These are phyloP conservation scores for Crocodylus rhombifer DNA, from an alignment of 2,797 vertebrate genomes.

Conservation along the genomic window DNA sequence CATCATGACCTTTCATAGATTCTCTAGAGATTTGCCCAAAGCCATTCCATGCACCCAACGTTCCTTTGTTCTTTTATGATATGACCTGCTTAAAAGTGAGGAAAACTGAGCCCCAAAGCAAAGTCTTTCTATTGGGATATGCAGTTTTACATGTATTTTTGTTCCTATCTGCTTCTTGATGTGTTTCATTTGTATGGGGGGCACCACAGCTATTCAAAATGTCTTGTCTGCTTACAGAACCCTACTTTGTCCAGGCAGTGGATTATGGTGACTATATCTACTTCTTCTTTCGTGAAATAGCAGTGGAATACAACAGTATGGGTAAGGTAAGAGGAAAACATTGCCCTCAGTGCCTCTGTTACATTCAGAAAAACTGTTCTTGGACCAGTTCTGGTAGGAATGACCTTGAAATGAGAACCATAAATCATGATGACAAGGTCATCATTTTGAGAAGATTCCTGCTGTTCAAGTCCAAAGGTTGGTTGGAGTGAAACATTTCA, in stretches of 20 bases:
- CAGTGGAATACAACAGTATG: constrained; percentile 99
- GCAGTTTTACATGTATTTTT: not conserved
- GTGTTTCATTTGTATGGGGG: not conserved
- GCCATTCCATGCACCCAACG: not conserved
- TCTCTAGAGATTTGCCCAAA: not conserved
- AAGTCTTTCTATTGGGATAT: not conserved
- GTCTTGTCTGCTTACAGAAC: constrained; percentile 84
- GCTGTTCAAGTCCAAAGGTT: constrained; percentile 53
- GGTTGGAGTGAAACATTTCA: constrained; percentile 34
- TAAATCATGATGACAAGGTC: constrained; percentile 75
- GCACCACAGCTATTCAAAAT: not conserved
- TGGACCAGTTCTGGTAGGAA: constrained; percentile 24
- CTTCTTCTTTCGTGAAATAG: constrained; percentile 99
- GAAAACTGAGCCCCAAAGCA: not conserved
- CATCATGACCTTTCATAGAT: not conserved
- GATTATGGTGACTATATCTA: constrained; percentile 97
- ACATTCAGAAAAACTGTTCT: constrained; percentile 21
- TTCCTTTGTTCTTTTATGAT: not conserved
- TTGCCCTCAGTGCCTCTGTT: constrained; percentile 31
- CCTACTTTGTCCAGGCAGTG: constrained; percentile 96
- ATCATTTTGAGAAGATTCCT: constrained; percentile 73
- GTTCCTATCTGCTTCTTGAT: not conserved
- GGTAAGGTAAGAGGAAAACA: constrained; percentile 89
- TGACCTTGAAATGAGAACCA: constrained; percentile 76
- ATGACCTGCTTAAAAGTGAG: not conserved